Evolutionary conservation across 2,797 vertebrate genomes (phyloP).

Genomic region (Steatocranus sp.): DNA sequence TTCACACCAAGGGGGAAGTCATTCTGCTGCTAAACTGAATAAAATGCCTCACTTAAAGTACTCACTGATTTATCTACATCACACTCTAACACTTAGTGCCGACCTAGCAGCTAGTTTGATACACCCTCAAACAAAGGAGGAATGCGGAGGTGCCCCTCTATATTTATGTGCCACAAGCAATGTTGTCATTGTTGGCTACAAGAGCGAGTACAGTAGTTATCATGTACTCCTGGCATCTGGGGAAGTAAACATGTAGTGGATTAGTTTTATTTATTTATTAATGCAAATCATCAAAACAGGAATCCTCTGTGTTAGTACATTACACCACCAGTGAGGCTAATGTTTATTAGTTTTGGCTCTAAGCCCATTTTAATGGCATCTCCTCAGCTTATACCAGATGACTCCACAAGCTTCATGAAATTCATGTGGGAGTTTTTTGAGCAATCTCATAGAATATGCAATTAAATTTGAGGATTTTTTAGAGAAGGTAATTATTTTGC

Average conservation of each 20-base stretch:
- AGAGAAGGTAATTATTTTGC: neutral
- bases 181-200: neutral
- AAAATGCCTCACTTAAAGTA: neutral
- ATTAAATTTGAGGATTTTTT: neutral
- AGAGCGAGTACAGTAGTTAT: neutral
- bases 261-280: neutral
- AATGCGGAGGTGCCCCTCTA: neutral
- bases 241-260: neutral
- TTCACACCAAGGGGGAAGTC: neutral
- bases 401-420: neutral
- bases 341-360: neutral
- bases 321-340: rapidly evolving
- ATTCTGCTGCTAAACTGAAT: neutral
- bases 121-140: neutral
- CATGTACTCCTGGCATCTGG: neutral
- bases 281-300: neutral
- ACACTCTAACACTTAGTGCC: neutral
- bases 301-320: neutral
- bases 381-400: neutral
- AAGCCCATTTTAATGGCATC: neutral
- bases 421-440: neutral
- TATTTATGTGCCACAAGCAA: neutral
- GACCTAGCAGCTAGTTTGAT: neutral
- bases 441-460: neutral
- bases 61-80: neutral